Base-by-base conservation (phyloP, 2,888 invertebrate species). In the Drosophila setosimentum region DNA sequence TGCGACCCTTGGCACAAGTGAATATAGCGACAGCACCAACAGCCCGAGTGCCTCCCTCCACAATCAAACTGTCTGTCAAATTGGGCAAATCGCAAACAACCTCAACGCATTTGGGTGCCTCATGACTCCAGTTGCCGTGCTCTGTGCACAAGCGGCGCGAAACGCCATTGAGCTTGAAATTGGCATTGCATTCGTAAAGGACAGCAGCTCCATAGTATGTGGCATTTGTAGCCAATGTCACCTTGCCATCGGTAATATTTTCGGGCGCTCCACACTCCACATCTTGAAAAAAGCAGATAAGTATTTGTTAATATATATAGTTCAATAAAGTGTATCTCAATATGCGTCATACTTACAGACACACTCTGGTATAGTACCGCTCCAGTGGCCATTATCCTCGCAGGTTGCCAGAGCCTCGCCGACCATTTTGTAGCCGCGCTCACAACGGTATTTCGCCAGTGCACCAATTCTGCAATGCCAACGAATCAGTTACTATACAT, bases 41-140 rank as follows among this genome's bases (percentile, higher is more conserved):
- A 75, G 96, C 96, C 70, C 95, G 94, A 0, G 96, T 95, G 16
- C 94, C 94, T 0, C 95, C 94, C 6, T 94, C 95, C 11, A 95
- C 95, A 13, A 95, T 90, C 1, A 95, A 89, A 50, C 95, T 95
- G 0, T 93, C 92, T 51, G 94, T 94, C 1, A 93, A 84, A 75
- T 95, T 95, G 57, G 97, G 97, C 81, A 96, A 95, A 71, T 94
- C 94, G 91, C 97, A 98, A 45, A 95, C 96, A 73, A 97, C 97
- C 94, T 97, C 97, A 95, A 95, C 95, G 91, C 98, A 98, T n/a
- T 93, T 91, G 0, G 98, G 98, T 0, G 96, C 93, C 68, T 96
- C 97, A 24, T 97, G 96, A 88, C 97, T 97, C 98, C 98, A 98
- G 0, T 97, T 97, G 58, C 96, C 97, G 90, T 98, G 96, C 90